Evolutionary conservation across 2,113 vertebrate genomes (phyloP).

Genomic region (Ardeotis arabs): DNA sequence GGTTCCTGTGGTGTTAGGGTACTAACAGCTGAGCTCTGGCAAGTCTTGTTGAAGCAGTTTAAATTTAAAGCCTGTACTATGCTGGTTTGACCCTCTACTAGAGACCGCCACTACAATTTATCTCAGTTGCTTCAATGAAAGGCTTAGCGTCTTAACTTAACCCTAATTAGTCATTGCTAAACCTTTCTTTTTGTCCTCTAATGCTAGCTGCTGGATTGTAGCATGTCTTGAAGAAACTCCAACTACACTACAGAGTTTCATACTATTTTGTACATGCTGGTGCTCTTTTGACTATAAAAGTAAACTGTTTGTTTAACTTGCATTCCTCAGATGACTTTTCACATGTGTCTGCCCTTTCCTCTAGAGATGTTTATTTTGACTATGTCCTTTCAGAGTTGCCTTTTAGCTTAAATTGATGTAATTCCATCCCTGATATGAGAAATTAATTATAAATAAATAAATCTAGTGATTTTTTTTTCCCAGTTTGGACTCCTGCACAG

Average conservation of each 20-base stretch:
- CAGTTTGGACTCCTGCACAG: neutral
- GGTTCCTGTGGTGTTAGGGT: neutral
- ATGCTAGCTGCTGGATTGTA: neutral
- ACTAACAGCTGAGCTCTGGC: neutral
- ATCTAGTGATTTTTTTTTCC: neutral
- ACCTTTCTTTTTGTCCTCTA: neutral
- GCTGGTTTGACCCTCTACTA: neutral
- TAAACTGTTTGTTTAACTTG: neutral
- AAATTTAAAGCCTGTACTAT: neutral
- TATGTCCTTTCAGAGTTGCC: neutral
- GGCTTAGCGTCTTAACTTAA: neutral
- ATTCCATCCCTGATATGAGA: neutral
- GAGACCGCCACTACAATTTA: neutral
- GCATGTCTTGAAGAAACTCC: neutral
- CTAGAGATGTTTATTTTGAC: neutral
- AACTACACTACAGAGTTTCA: neutral
- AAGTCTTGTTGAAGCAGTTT: neutral
- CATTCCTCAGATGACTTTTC: neutral
- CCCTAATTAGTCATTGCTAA: neutral
- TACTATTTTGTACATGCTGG: neutral
- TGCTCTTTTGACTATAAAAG: neutral
- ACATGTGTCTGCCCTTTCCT: neutral
- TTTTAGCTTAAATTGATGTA: neutral
- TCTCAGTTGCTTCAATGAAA: neutral
- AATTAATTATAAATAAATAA: neutral